These are phyloP conservation scores for Leptoteleia sp. DNA, from an alignment of 1,140 invertebrate species.

Conservation along the genomic window DNA sequence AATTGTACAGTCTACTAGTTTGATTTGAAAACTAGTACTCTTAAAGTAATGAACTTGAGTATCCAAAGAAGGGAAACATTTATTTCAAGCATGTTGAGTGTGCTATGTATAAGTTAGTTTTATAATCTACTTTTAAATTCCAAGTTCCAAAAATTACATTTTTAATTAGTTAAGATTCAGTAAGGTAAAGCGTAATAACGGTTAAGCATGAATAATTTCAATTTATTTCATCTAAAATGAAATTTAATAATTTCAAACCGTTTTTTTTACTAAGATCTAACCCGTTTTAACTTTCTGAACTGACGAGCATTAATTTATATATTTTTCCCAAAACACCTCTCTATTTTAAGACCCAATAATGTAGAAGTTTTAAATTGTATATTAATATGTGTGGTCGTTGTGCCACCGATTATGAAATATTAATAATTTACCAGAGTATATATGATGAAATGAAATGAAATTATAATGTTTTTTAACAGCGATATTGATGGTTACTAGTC, in stretches of 20 bases:
- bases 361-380: too few relatives aligned
- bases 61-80: constrained; percentile 26
- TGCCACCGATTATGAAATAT: too few relatives aligned
- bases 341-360: too few relatives aligned
- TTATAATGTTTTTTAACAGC: constrained; percentile 18
- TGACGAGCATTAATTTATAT: too few relatives aligned
- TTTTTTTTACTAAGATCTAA: too few relatives aligned
- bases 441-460: constrained; percentile 34
- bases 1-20: constrained; percentile 29
- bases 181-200: too few relatives aligned
- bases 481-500: constrained; percentile 50
- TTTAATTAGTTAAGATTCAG: constrained; percentile 2
- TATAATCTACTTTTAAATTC: not conserved
- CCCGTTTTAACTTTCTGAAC: too few relatives aligned
- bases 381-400: too few relatives aligned
- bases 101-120: constrained; percentile 15
- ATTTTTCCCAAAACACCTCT: too few relatives aligned
- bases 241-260: not conserved
- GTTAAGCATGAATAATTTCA: constrained; percentile 9
- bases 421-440: too few relatives aligned
- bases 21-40: constrained; percentile 13
- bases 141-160: constrained; percentile 14
- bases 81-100: constrained; percentile 2
- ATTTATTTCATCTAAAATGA: constrained; percentile 23
- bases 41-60: constrained; percentile 17